These are phyloP conservation scores for Clarias platycephalus DNA, from an alignment of 2,797 vertebrate genomes.

Conservation along the genomic window DNA sequence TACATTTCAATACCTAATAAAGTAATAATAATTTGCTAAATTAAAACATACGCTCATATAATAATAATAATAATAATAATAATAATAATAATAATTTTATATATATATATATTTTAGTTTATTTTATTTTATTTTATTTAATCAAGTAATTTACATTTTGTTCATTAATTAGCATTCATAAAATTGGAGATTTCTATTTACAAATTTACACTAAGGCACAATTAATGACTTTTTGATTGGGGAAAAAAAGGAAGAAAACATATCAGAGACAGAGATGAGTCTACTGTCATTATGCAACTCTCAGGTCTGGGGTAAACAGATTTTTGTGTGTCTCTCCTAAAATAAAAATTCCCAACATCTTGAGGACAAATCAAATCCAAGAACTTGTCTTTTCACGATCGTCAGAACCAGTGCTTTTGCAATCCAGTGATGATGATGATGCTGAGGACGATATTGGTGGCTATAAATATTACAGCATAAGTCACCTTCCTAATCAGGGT, in stretches of 20 bases:
- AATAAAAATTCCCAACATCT: too few species aligned
- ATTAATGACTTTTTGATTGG: background rate
- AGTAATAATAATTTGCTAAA: too few species aligned
- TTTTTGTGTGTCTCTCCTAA: background rate
- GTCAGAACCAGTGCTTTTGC: background rate
- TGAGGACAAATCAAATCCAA: background rate
- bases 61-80: too few species aligned
- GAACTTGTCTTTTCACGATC: background rate
- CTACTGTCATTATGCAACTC: background rate
- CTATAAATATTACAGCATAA: accelerated
- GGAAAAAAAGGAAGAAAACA: background rate
- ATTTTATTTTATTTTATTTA: too few species aligned
- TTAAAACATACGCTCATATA: too few species aligned
- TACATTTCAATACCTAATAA: background rate
- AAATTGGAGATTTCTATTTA: background rate
- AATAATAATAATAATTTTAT: too few species aligned
- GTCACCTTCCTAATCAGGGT: accelerated
- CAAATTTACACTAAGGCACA: too few species aligned
- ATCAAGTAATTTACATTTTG: background rate
- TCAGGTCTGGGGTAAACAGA: too few species aligned
- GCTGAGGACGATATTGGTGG: background rate
- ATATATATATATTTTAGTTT: too few species aligned
- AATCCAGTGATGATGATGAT: background rate
- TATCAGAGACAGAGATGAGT: background rate
- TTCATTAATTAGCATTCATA: too few species aligned